Conservation (phyloP, 2,888 invertebrate genomes). For the Polymixis lichenea region DNA sequence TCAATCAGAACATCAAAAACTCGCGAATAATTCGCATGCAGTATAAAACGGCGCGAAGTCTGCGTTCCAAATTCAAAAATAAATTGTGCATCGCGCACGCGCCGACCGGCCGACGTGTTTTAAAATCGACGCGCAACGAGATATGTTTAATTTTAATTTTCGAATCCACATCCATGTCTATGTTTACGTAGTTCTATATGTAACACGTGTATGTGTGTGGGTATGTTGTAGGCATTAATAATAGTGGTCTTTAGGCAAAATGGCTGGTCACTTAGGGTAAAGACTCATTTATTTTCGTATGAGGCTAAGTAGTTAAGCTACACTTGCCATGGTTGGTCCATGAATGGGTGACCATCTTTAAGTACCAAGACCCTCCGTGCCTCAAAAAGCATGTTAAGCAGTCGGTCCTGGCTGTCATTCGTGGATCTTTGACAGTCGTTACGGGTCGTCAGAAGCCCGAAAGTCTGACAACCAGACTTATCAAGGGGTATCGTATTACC, state of each 20-base stretch:
- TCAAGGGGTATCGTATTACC: too few species aligned
- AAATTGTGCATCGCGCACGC: slow-evolving; percentile 87
- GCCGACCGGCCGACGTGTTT: slow-evolving; percentile 83
- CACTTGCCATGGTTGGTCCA: too few species aligned
- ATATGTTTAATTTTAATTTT: slow-evolving; percentile 71
- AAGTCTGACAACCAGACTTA: too few species aligned
- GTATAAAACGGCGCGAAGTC: slow-evolving; percentile 88
- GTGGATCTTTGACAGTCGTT: too few species aligned
- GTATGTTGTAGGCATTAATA: slow-evolving; percentile 18
- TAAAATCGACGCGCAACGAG: slow-evolving; percentile 86
- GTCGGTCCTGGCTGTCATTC: too few species aligned
- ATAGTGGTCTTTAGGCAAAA: neutral
- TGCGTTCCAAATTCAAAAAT: slow-evolving; percentile 91
- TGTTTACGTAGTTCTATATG: slow-evolving; percentile 44
- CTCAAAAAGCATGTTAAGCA: too few species aligned
- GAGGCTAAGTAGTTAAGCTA: too few species aligned
- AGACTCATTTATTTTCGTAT: too few species aligned
- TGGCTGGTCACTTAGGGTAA: neutral
- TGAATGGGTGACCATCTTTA: too few species aligned
- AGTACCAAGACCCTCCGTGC: too few species aligned
- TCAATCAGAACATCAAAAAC: slow-evolving; percentile 77
- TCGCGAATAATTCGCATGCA: slow-evolving; percentile 82
- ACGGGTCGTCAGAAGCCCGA: too few species aligned
- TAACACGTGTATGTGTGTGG: slow-evolving; percentile 22
- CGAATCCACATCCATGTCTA: slow-evolving; percentile 62